Percentiles rank a stretch among this genome's conserved stretches.
Conservation (phyloP, 2,797 vertebrate species). For the Chromis chromis region DNA sequence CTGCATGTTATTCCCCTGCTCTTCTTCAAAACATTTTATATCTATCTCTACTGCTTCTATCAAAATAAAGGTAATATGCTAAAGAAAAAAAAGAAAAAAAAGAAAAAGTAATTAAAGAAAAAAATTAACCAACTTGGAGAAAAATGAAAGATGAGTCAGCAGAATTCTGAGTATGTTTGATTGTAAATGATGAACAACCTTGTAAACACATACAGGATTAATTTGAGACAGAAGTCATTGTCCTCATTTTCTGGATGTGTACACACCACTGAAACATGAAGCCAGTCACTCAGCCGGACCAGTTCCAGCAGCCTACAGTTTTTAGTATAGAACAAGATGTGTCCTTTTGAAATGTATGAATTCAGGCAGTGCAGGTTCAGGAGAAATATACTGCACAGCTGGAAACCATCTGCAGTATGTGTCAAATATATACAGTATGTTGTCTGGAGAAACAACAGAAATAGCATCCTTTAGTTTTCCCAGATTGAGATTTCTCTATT, state of each 20-base stretch:
- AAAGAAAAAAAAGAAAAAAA: too few relatives aligned
- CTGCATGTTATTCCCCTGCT: too few relatives aligned
- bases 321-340: not conserved
- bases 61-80: too few relatives aligned
- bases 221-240: constrained; percentile 6
- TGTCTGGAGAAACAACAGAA: not conserved
- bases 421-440: not conserved
- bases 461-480: not conserved
- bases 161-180: constrained; percentile 7
- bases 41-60: too few relatives aligned
- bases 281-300: constrained; percentile 34
- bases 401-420: constrained; percentile 10
- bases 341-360: constrained; percentile 6
- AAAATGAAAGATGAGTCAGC: constrained; percentile 25
- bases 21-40: too few relatives aligned
- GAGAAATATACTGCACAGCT: not conserved
- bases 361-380: not conserved
- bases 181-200: not conserved
- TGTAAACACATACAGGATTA: constrained; percentile 25
- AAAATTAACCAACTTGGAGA: constrained; percentile 5
- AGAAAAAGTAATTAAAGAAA: too few relatives aligned
- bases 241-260: constrained; percentile 23
- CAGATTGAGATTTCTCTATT: not conserved
- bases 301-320: constrained; percentile 3
- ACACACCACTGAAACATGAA: constrained; percentile 9